phyloP scores from a whole-genome alignment of 2,797 vertebrate genomes.

The Coracias cyanogaster region DNA sequence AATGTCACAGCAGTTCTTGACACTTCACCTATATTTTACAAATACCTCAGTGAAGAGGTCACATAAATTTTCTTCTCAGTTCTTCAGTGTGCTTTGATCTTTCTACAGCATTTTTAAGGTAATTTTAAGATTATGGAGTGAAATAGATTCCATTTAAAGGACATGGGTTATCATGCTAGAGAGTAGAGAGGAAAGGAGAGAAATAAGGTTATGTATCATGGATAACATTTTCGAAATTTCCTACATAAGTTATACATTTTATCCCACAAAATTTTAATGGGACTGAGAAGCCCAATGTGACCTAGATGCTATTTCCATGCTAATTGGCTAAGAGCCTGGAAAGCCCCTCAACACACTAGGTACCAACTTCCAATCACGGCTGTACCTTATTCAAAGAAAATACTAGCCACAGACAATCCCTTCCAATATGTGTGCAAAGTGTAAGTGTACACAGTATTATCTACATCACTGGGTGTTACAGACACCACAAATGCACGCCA shows the following conservation, averaged over 20 bases:
- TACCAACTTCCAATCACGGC: neutral
- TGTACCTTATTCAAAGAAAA: neutral
- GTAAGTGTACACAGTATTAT: neutral
- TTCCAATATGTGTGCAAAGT: fast-evolving
- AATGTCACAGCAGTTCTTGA: constrained; percentile 21
- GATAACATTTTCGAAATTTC: neutral
- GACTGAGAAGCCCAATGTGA: neutral
- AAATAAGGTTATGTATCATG: neutral
- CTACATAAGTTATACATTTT: neutral
- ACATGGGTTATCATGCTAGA: neutral
- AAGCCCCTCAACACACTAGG: neutral
- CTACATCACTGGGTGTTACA: neutral
- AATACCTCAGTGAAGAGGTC: constrained; percentile 5
- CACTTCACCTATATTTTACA: constrained; percentile 39
- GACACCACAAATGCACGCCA: neutral
- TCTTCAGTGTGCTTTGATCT: neutral
- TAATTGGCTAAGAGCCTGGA: neutral
- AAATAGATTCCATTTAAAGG: neutral
- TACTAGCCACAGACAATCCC: neutral
- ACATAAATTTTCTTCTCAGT: neutral
- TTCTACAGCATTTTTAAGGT: neutral
- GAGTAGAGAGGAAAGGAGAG: neutral
- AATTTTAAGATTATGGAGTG: neutral
- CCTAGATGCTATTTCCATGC: neutral
- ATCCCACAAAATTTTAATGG: neutral